A percentile compares a stretch with the other conserved stretches of the same genome.
phyloP scores from a whole-genome alignment of 2,888 invertebrate genomes.

The Abrostola tripartita region DNA sequence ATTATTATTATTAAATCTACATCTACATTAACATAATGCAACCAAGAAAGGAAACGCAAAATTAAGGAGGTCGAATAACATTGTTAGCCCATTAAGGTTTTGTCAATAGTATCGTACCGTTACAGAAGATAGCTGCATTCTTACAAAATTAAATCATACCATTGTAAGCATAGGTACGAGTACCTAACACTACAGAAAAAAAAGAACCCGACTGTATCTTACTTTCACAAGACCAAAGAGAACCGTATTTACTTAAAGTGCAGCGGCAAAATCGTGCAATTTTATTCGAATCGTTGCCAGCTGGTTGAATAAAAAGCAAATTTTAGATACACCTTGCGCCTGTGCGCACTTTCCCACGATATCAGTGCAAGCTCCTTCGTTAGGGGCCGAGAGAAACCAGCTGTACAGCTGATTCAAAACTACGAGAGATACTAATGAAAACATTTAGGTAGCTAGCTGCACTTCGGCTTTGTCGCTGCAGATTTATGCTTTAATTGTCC shows the following conservation, averaged over 20 bases:
- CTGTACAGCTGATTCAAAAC: constrained; percentile 55
- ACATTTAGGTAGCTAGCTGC: constrained; percentile 51
- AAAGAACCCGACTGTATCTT: background rate
- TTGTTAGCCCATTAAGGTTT: too few relatives aligned
- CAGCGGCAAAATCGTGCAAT: constrained; percentile 65
- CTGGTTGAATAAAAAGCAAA: constrained; percentile 69
- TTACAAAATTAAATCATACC: constrained; percentile 1
- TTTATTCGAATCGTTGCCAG: constrained; percentile 46
- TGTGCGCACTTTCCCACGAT: constrained; percentile 71
- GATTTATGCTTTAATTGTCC: constrained; percentile 55
- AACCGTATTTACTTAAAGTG: constrained; percentile 66
- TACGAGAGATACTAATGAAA: constrained; percentile 62
- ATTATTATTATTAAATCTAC: too few relatives aligned
- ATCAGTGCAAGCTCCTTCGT: constrained; percentile 52
- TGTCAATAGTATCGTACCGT: background rate
- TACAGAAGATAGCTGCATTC: background rate
- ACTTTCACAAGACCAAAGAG: constrained; percentile 27
- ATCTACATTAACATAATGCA: too few relatives aligned
- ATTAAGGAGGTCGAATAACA: background rate
- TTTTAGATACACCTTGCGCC: constrained; percentile 73
- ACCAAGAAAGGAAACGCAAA: background rate
- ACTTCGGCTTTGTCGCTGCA: constrained; percentile 57
- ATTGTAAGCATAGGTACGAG: background rate
- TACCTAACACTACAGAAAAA: background rate
- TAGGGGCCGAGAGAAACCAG: constrained; percentile 40